Base-by-base conservation (phyloP, 2,797 vertebrate genomes). In the Micropoecilia bifurca region DNA sequence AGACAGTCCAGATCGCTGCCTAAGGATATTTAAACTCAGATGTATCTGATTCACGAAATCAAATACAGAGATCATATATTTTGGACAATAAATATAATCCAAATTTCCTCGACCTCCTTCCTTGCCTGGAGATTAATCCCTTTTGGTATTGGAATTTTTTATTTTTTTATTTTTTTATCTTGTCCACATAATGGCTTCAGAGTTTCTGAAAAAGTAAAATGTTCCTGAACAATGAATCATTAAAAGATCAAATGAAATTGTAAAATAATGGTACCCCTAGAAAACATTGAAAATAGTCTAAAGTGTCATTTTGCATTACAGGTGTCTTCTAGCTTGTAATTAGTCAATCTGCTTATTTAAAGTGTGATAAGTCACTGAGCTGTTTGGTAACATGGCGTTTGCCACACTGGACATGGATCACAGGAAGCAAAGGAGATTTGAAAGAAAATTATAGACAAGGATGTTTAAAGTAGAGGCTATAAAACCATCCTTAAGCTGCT, bases 21-120 rank as follows among this genome's bases (percentile, higher is more conserved):
- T 33, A 74, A 76, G 72, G 76, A 77, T 59, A 71, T 77, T 79
- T 74, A 71, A 87, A 79, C 50, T 78, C 68, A 81, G 88, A 89
- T 89, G 88, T 85, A 88, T 90, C 82, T 72, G 53, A 83, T 80
- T 75, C 39, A 92, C 80, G 86, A 84, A 74, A 86, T 90, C 77
- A 90, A 82, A 87, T 48, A 69, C 63, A 83, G 55, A 30, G 45
- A 30, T 76, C 53, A 59, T 86, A 84, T 87, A 83, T 86, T 79
- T 73, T 75, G 53, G 45, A 84, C 76, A 73, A 46, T 36, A 46
- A 71, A 78, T 22, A 53, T 57, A 74, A 79, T 85, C 55, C 61
- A 77, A 73, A 86, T 76, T 85, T 75, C 48, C 36, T 20, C 25
- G 16, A 50, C 78, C 74, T 83, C 46, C 48, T 73, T 81, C 39